These are phyloP conservation scores for Mythimna albipuncta DNA, from an alignment of 2,888 invertebrate species.

Conservation along the genomic window DNA sequence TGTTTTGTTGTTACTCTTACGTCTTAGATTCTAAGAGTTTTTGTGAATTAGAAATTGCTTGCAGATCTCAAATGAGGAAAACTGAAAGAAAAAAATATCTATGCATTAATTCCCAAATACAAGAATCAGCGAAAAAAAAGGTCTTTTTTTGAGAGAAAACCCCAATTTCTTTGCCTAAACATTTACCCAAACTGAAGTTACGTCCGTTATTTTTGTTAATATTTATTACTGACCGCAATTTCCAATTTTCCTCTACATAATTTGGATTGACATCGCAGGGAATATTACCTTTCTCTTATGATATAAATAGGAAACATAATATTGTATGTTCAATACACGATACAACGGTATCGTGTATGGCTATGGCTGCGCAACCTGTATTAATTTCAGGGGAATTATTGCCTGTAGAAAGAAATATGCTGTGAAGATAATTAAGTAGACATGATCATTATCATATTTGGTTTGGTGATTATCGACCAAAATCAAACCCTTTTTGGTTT, in stretches of 20 bases:
- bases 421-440: background rate
- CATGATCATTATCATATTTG: background rate
- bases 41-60: background rate
- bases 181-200: constrained; percentile 7
- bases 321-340: constrained; percentile 1
- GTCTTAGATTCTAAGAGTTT: background rate
- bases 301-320: constrained; percentile 25
- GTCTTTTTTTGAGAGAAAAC: background rate
- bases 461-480: too few species aligned
- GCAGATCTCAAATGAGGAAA: background rate
- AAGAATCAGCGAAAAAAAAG: background rate
- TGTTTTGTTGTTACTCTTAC: background rate
- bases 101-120: too few species aligned
- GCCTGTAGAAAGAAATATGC: background rate
- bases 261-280: constrained; percentile 28
- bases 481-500: too few species aligned
- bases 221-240: constrained; percentile 16
- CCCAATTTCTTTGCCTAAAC: background rate
- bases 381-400: constrained; percentile 8
- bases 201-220: constrained; percentile 17
- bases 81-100: background rate
- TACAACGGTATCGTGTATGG: background rate
- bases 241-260: constrained; percentile 41
- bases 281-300: constrained; percentile 16
- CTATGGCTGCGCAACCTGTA: background rate